Evolutionary conservation across 2,113 vertebrate genomes (phyloP).

Genomic region (Crotophaga sulcirostris): DNA sequence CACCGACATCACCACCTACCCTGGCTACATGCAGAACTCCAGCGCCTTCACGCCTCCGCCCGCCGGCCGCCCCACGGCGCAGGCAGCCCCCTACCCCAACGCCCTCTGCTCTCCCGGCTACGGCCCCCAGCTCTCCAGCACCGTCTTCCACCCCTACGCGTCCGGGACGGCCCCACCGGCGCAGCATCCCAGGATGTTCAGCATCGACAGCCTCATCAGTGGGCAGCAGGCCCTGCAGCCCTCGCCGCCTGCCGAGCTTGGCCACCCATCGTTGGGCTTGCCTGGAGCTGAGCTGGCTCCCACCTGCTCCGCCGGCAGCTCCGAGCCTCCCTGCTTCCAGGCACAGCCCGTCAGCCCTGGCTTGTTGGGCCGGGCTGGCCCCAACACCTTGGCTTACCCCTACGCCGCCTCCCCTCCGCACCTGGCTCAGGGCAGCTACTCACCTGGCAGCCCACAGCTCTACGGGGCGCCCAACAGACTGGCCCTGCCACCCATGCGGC

Average conservation of each 20-base stretch:
- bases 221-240: slow-evolving; percentile 83
- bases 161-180: slow-evolving; percentile 51
- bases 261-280: slow-evolving; percentile 73
- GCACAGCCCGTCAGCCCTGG: slow-evolving; percentile 72
- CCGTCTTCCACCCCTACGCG: slow-evolving; percentile 40
- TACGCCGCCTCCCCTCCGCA: slow-evolving; percentile 82
- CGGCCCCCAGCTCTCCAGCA: slow-evolving; percentile 19
- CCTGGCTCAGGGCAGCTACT: slow-evolving; percentile 80
- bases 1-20: slow-evolving; percentile 89
- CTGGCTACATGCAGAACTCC: slow-evolving; percentile 87
- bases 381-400: slow-evolving; percentile 72
- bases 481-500: slow-evolving; percentile 68
- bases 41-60: slow-evolving; percentile 85
- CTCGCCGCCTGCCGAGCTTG: slow-evolving; percentile 73
- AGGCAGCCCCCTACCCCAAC: slow-evolving; percentile 34
- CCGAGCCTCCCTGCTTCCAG: slow-evolving; percentile 82
- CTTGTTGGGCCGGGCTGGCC: slow-evolving; percentile 11
- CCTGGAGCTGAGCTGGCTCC: slow-evolving; percentile 74
- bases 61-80: slow-evolving; percentile 49
- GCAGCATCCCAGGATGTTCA: slow-evolving; percentile 85
- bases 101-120: slow-evolving; percentile 21
- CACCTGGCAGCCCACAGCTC: slow-evolving; percentile 80
- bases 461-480: slow-evolving; percentile 82
- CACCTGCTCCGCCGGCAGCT: slow-evolving; percentile 73
- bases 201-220: slow-evolving; percentile 91